Evolutionary conservation across 2,113 vertebrate genomes (phyloP).

Genomic region (Sula dactylatra): DNA sequence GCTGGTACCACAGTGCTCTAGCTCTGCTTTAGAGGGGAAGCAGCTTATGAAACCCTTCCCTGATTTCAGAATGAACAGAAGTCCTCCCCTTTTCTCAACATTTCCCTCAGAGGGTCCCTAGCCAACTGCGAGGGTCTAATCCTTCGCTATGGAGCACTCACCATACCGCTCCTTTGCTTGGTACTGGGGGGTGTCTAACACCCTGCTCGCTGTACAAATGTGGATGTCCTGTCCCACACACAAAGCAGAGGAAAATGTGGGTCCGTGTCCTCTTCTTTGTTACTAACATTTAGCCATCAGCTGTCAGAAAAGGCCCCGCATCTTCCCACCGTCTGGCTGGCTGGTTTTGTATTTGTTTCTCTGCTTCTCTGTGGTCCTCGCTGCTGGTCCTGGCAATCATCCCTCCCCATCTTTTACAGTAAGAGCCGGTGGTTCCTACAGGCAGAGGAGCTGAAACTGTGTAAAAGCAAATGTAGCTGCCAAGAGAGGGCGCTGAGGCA

Average conservation of each 20-base stretch:
- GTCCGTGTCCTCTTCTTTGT: fast-evolving
- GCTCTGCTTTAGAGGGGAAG: neutral
- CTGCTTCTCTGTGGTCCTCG: neutral
- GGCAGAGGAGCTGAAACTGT: neutral
- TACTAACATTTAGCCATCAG: neutral
- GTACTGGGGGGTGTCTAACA: fast-evolving
- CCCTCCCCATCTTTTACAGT: fast-evolving
- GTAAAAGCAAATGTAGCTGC: neutral
- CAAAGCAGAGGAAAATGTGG: neutral
- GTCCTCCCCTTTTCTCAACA: neutral
- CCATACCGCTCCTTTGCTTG: neutral
- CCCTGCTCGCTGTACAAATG: fast-evolving
- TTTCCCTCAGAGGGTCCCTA: neutral
- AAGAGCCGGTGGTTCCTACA: neutral
- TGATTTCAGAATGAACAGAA: neutral
- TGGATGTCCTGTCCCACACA: neutral
- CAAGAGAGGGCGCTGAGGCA: conserved; percentile 64
- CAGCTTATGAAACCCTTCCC: neutral
- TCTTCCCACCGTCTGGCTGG: neutral
- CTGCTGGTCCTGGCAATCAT: neutral
- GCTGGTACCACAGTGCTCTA: fast-evolving
- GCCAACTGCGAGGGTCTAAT: neutral
- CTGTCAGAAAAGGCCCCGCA: neutral
- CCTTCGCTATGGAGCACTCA: fast-evolving
- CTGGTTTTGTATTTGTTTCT: fast-evolving